phyloP scores from a whole-genome alignment of 2,797 vertebrate genomes.

The Phylloscopus collybita region DNA sequence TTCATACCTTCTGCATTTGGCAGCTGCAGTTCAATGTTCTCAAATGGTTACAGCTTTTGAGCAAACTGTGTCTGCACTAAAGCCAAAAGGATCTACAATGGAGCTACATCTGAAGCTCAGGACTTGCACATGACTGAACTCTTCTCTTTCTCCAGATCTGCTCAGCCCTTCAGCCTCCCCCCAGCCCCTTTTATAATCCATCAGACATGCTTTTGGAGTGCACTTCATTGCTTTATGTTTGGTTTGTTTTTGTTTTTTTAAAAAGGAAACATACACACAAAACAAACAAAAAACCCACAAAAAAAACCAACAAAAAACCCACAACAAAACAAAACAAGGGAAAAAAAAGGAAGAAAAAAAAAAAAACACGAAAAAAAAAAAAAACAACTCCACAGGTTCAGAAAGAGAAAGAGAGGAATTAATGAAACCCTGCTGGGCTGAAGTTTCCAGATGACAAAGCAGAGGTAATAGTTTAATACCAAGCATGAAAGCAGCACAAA shows the following conservation, averaged over 20 bases:
- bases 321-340: background rate
- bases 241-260: background rate
- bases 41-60: constrained; percentile 74
- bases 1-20: constrained; percentile 52
- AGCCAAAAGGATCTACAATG: constrained; percentile 68
- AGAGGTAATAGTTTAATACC: constrained; percentile 69
- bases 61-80: constrained; percentile 58
- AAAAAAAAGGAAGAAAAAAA: background rate
- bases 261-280: background rate
- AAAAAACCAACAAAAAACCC: background rate
- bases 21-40: constrained; percentile 64
- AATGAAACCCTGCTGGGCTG: constrained; percentile 54
- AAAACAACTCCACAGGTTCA: constrained; percentile 21
- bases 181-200: background rate
- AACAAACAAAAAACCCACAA: background rate
- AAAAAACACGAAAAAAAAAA: background rate
- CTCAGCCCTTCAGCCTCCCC: constrained; percentile 46
- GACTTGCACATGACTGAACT: constrained; percentile 71
- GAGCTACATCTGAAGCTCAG: constrained; percentile 75
- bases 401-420: constrained; percentile 56
- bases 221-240: constrained; percentile 36
- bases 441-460: constrained; percentile 72
- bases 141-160: constrained; percentile 63
- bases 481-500: constrained; percentile 66
- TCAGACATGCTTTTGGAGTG: constrained; percentile 52